Evolutionary conservation across 2,113 vertebrate genomes (phyloP), one percentile per base, ranked within the genome.

Genomic region (Falco punctatus): DNA sequence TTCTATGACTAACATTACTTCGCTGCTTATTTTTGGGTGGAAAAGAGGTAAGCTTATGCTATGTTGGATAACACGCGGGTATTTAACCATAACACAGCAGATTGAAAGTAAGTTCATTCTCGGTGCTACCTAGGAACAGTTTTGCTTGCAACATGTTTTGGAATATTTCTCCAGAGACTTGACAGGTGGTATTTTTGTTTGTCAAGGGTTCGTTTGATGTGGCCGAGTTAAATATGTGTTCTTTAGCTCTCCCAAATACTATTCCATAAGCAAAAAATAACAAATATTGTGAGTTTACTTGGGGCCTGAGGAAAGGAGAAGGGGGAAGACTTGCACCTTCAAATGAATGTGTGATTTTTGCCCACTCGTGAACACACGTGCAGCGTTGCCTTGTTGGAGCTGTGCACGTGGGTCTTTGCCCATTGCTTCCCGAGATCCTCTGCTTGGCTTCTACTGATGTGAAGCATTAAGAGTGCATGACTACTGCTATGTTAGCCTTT

Each of bases 371-470:
- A 80, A 33, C 22, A 61, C 58, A 22, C 1, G 28, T 84, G 78
- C 51, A 48, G 38, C 17, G 20, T 49, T 73, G 69, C 48, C 74
- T 57, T 44, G 38, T 35, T 81, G 77, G 87, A 86, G 82, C 40
- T n/a, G 55, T 51, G 62, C 86, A 17, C 26, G 2, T 72, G 48
- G 32, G 86, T 61, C 86, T 93, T 87, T 84, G 80, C 87, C 92
- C 88, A 8, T 55, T 69, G 52, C 57, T 91, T 85, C 92, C 95
- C n/a, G 10, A 77, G 87, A 94, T 82, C 42, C 44, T 59, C 70
- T 78, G 55, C 90, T 92, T 66, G 67, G 61, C 42, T 84, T 73
- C 88, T 78, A 55, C 65, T 94, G 80, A 59, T 13, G 13, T 30
- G 80, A 95, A 28, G 49, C 57, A 57, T 69, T 40, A n/a, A n/a